phyloP scores from a whole-genome alignment of 2,888 invertebrate genomes.

The Rhagonycha fulva region DNA sequence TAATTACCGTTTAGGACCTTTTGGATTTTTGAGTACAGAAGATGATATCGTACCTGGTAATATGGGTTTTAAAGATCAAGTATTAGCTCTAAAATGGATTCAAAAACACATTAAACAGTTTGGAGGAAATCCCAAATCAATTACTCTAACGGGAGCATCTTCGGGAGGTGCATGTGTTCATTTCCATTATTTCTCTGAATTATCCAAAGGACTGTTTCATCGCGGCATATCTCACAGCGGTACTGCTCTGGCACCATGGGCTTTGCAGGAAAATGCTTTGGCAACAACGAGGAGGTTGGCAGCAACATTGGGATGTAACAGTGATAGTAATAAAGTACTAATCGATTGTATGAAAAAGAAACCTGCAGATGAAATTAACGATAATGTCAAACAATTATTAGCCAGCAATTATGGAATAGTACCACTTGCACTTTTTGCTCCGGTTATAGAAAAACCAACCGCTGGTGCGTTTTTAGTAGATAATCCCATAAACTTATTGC shows the following conservation, averaged over 20 bases:
- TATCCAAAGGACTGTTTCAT: conserved; percentile 58
- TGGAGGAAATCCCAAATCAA: conserved; percentile 67
- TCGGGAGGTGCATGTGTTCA: conserved; percentile 74
- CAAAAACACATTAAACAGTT: conserved; percentile 53
- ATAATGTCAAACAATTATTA: conserved; percentile 49
- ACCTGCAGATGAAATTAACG: conserved; percentile 61
- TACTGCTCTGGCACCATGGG: conserved; percentile 61
- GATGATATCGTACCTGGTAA: background rate
- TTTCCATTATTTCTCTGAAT: conserved; percentile 67
- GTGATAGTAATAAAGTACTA: conserved; percentile 56
- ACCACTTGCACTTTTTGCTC: conserved; percentile 59
- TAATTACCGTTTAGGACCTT: conserved; percentile 7
- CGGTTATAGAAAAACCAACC: conserved; percentile 58
- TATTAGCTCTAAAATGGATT: conserved; percentile 68
- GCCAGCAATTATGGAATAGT: conserved; percentile 46
- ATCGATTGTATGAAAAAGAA: conserved; percentile 64
- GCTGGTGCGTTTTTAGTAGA: conserved; percentile 62
- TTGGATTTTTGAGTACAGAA: conserved; percentile 6
- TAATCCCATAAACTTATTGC: conserved; percentile 64
- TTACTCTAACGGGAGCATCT: conserved; percentile 68
- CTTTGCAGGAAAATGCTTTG: conserved; percentile 58
- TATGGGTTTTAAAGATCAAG: conserved; percentile 63
- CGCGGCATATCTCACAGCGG: conserved; percentile 71
- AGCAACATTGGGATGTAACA: conserved; percentile 65
- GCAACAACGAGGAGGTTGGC: conserved; percentile 65